Base-by-base conservation (phyloP, 2,113 vertebrate genomes). In the Aptenodytes forsteri region DNA sequence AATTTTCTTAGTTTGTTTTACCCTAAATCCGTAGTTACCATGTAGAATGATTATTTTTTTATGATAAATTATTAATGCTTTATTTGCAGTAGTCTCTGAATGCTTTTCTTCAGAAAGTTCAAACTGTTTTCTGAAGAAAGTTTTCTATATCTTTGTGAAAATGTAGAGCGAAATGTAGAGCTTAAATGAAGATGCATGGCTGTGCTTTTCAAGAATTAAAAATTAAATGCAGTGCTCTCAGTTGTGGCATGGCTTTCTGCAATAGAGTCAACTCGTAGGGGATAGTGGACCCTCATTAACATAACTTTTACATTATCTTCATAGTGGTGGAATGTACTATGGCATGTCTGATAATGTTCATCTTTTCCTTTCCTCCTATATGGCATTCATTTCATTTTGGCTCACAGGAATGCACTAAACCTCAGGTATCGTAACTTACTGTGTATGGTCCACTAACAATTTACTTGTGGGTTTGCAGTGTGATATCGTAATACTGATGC, bases 351-450 rank as follows among this genome's bases (percentile, higher is more conserved):
- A 98, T 99, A 99, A 99, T 98, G 96, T 98, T 98, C 98, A 99
- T 99, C 98, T 99, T 98, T 98, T 99, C 99, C 99, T 99, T 99
- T 98, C 98, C 98, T 99, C 98, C 97, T 98, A 90, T 98, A 98
- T 97, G 98, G 98, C 99, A 98, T 97, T 98, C 99, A 98, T 99
- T 99, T 99, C 98, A 99, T 98, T 98, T 98, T 98, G 99, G 98
- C 98, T 99, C 98, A 98, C 98, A 99, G 99, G 99, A 99, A 99
- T 99, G 99, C 99, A 98, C 98, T 99, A 99, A 99, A 99, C 97
- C 98, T 97, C 99, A 99, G 99, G 99, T 99, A 99, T 99, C 58
- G 98, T 99, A 99, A 98, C 97, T 98, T 99, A 96, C 78, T 94
- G 70, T 98, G 97, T 98, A 97, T 98, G 97, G 77, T 98, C 89